Base-by-base conservation (phyloP, 2,888 invertebrate species). In the Torymus auratus region DNA sequence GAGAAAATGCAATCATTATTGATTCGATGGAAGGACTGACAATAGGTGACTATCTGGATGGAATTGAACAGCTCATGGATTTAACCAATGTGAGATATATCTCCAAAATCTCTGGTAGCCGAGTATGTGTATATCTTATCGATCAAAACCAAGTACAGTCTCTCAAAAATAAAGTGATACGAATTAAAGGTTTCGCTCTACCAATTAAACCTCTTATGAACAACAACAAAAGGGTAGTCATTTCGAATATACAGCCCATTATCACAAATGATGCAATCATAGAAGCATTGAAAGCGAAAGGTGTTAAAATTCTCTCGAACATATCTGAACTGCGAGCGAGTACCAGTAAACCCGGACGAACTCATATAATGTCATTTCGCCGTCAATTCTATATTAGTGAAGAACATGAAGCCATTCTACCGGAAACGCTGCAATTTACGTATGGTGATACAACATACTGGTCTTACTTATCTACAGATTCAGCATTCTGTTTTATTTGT, bases 361-460 rank as follows among this genome's bases (percentile, higher is more conserved):
- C 53, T 0, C 73, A 73, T 52, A 53, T 73, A 13, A 12, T 41
- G 2, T 61, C 55, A 20, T 50, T 73, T 20, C 20, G 64, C 23
- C 14, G 73, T 53, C 73, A 75, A 41, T 64, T 75, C n/a, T 75
- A 75, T 13, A 64, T 75, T 20, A 75, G 53, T 58, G 75, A 75
- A 23, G 62, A 73, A 61, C 17, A 73, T 15, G 64, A 62, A 20
- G 53, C 5, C 14, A 17, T 53, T 7, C 64, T 72, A 11, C 72
- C 72, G 5, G 17, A 28, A 52, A 17, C 13, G 0, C 17, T 72
- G 52, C 60, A 50, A 60, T 50, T 72, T 12, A 72, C 5, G 1
- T 50, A n/a, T 61, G 50, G 61, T 14, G 20, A 72, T 11, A 61
- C 50, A 2, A 60, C 10, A 28, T 72, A 61, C 14, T 72, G 50